A percentile compares a stretch with the other conserved stretches of the same genome.
Conservation (phyloP, 2,797 vertebrate genomes). For the Uromys caudimaculatus region DNA sequence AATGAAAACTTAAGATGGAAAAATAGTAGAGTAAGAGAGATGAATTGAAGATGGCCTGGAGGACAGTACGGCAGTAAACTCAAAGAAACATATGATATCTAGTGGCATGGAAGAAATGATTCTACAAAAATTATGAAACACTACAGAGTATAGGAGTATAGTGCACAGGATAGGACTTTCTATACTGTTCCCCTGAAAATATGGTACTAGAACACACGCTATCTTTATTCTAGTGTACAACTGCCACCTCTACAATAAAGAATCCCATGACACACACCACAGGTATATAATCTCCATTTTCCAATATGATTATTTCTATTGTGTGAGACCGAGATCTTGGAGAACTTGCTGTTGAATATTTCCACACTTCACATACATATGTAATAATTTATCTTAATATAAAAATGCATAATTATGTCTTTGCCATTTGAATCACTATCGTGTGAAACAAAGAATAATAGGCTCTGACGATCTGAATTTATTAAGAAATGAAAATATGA, state of each 20-base stretch:
- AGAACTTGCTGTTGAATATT: background rate
- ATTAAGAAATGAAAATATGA: background rate
- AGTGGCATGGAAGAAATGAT: background rate
- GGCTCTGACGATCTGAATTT: background rate
- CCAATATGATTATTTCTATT: background rate
- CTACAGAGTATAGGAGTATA: background rate
- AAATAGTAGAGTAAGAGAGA: background rate
- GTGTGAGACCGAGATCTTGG: background rate
- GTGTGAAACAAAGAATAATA: background rate
- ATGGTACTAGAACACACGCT: background rate
- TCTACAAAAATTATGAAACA: background rate
- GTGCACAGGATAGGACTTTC: background rate
- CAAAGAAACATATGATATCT: background rate
- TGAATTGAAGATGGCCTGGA: background rate
- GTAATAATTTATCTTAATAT: background rate
- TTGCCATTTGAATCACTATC: background rate
- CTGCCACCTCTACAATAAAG: no score
- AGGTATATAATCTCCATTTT: background rate
- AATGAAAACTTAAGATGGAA: background rate
- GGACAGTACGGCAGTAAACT: background rate
- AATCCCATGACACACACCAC: background rate
- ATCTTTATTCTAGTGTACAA: background rate
- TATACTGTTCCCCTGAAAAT: background rate
- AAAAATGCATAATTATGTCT: background rate
- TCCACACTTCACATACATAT: background rate